Evolutionary conservation across 2,113 vertebrate genomes (phyloP).

Genomic region (Octodon degus): DNA sequence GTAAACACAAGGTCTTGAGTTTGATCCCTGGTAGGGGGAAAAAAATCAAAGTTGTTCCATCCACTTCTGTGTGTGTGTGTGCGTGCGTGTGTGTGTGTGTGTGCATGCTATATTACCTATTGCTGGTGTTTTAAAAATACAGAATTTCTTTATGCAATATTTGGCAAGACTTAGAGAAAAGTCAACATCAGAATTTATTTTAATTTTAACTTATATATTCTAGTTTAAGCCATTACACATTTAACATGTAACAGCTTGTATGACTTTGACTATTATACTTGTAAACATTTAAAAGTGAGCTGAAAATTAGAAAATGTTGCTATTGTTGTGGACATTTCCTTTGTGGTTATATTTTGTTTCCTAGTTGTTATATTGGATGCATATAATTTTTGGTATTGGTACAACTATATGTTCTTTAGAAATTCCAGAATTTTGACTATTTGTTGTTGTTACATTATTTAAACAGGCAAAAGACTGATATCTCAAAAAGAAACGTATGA

Average conservation of each 20-base stretch:
- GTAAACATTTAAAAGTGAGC: slow-evolving; percentile 21
- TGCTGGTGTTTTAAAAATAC: slow-evolving; percentile 9
- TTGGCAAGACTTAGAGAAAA: not conserved
- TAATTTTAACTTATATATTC: slow-evolving; percentile 34
- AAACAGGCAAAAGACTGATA: not conserved
- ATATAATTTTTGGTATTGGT: not conserved
- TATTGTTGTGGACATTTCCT: not conserved
- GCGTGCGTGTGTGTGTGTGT: not conserved
- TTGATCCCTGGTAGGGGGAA: no score
- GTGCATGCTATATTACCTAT: not conserved
- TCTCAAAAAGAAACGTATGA: slow-evolving; percentile 12
- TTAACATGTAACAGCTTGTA: not conserved
- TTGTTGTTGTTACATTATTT: not conserved
- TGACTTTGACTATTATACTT: slow-evolving; percentile 8
- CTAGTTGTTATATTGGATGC: slow-evolving; percentile 27
- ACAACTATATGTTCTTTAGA: not conserved
- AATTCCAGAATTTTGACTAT: not conserved
- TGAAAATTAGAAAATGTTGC: slow-evolving; percentile 7
- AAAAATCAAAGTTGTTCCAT: not conserved
- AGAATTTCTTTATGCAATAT: not conserved
- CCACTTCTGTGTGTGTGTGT: not conserved
- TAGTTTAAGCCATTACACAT: not conserved
- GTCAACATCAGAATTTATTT: not conserved
- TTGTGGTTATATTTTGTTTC: not conserved
- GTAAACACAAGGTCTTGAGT: no score